A percentile compares a stretch with the other conserved stretches of the same genome.
phyloP scores from a whole-genome alignment of 2,888 invertebrate genomes.

The Andrena haemorrhoa region DNA sequence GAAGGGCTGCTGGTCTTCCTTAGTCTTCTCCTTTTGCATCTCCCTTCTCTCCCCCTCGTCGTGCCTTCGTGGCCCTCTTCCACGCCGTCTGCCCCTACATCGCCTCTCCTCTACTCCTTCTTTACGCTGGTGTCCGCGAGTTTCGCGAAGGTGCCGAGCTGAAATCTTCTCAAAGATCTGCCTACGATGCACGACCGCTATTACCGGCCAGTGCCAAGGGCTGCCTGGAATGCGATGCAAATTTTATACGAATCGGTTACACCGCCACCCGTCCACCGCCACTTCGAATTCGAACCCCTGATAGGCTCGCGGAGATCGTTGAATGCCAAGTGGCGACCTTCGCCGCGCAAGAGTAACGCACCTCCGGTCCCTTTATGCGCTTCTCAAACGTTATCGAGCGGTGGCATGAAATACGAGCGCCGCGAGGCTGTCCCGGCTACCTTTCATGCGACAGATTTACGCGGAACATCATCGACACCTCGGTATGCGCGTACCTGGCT shows the following conservation, averaged over 20 bases:
- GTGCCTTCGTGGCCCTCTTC: constrained; percentile 11
- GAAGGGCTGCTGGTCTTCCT: constrained; percentile 37
- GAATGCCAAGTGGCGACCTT: constrained; percentile 62
- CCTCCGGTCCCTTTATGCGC: constrained; percentile 31
- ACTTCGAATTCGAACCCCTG: constrained; percentile 62
- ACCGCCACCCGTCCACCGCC: constrained; percentile 51
- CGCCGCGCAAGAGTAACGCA: constrained; percentile 45
- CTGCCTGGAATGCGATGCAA: constrained; percentile 71
- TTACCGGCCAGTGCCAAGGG: constrained; percentile 54
- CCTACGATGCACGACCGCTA: constrained; percentile 59
- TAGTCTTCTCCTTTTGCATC: constrained; percentile 13
- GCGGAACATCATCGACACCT: background rate
- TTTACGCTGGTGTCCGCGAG: constrained; percentile 39
- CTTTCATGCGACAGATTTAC: background rate
- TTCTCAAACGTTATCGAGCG: constrained; percentile 10
- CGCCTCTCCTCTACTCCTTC: constrained; percentile 13
- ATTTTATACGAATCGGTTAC: constrained; percentile 73
- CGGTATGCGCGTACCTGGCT: background rate
- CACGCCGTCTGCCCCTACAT: background rate
- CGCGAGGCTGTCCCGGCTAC: background rate
- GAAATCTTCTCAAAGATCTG: constrained; percentile 59
- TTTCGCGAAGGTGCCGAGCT: constrained; percentile 58
- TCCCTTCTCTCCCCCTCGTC: background rate
- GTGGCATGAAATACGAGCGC: background rate
- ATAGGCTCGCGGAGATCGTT: constrained; percentile 58